Evolutionary conservation across 1,140 invertebrate species (phyloP).

Genomic region (Diorhabda elongata): DNA sequence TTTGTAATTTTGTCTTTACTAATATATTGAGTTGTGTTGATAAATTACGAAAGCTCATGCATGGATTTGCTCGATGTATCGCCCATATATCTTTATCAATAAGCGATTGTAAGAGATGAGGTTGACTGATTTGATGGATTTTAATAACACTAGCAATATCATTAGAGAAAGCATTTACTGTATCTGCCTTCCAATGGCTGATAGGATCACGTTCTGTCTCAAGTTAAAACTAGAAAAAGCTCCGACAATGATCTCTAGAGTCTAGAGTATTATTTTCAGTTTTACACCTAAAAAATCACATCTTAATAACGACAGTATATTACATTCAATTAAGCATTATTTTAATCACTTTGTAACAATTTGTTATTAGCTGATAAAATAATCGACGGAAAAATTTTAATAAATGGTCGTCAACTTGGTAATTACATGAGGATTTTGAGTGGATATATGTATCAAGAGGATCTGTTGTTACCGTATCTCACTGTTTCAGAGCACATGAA

Average conservation of each 20-base stretch:
- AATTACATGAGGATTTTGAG: constrained; percentile 76
- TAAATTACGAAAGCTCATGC: no score
- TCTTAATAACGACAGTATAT: neutral
- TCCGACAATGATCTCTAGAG: neutral
- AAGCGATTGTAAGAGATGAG: no score
- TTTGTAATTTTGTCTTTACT: no score
- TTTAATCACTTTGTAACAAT: neutral
- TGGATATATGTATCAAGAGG: constrained; percentile 93
- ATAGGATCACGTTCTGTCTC: no score
- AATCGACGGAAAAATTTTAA: constrained; percentile 70
- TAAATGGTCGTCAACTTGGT: constrained; percentile 65
- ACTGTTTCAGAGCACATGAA: constrained; percentile 86
- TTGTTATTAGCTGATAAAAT: constrained; percentile 35
- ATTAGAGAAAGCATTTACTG: no score
- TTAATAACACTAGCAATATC: no score
- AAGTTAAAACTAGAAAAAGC: no score
- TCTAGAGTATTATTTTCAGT: neutral
- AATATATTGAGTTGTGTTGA: no score
- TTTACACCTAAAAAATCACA: neutral
- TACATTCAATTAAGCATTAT: neutral
- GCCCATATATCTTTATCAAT: no score
- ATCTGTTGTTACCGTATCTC: constrained; percentile 81
- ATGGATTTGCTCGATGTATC: no score
- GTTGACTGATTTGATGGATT: no score
- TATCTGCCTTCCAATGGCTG: no score